These are phyloP conservation scores for Blera fallax DNA, from an alignment of 2,888 invertebrate species.

Conservation along the genomic window DNA sequence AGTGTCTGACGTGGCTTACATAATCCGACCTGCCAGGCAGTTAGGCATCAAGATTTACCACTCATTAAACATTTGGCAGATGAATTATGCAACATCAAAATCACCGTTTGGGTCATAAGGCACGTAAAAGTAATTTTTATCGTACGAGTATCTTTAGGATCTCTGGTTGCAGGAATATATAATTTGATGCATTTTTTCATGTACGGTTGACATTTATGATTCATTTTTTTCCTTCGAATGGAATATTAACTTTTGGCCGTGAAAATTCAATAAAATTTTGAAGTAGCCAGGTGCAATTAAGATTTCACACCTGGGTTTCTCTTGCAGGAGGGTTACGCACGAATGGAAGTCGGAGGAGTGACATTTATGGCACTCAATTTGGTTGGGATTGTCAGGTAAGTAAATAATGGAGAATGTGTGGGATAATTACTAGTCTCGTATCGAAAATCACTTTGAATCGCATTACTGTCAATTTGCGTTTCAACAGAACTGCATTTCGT, in stretches of 20 bases:
- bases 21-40: background rate
- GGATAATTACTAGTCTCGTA: too few species aligned
- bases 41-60: constrained; percentile 23
- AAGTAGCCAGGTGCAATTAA: background rate
- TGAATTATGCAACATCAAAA: constrained; percentile 51
- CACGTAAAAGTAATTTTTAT: constrained; percentile 12
- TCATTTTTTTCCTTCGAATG: background rate
- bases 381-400: too few species aligned
- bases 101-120: constrained; percentile 3
- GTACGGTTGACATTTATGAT: constrained; percentile 1
- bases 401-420: too few species aligned
- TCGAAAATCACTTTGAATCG: too few species aligned
- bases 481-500: too few species aligned
- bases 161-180: background rate
- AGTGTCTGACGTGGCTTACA: constrained; percentile 9
- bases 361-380: background rate
- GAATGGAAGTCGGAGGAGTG: background rate
- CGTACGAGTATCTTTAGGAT: background rate
- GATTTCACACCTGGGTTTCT: background rate
- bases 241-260: background rate
- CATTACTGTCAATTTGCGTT: too few species aligned
- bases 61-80: constrained; percentile 23
- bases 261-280: background rate
- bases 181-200: background rate
- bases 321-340: background rate